These are phyloP conservation scores for Microctenopoma lineatum DNA, from an alignment of 2,797 vertebrate genomes.

Conservation along the genomic window DNA sequence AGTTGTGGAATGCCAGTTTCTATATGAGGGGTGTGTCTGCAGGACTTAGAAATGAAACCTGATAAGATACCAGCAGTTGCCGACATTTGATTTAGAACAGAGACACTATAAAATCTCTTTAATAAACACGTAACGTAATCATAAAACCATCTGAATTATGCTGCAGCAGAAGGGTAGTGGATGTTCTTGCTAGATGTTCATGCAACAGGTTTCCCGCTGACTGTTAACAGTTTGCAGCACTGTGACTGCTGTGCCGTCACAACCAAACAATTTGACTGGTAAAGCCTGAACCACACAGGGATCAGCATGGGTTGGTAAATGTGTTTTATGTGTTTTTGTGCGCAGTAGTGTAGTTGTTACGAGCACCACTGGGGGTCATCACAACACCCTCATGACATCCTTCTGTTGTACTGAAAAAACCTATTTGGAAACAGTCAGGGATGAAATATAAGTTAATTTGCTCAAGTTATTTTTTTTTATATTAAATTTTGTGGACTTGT, in stretches of 20 bases:
- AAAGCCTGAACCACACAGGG: not conserved
- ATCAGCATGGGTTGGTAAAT: not conserved
- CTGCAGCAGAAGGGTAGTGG: not conserved
- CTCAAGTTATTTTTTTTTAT: not conserved
- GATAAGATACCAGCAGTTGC: conserved; percentile 63
- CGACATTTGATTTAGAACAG: conserved; percentile 49
- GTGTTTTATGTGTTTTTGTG: not conserved
- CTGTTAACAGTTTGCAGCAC: conserved; percentile 29
- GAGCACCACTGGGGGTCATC: conserved; percentile 68
- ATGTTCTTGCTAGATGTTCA: not conserved
- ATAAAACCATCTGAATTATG: not conserved
- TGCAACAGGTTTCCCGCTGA: conserved; percentile 9
- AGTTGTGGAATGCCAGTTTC: conserved; percentile 63
- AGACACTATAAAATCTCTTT: conserved; percentile 15
- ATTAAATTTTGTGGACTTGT: not conserved
- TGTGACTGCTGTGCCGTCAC: conserved; percentile 41
- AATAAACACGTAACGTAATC: not conserved
- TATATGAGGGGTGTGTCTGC: conserved; percentile 66
- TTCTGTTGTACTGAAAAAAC: not conserved
- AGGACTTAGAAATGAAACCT: conserved; percentile 22
- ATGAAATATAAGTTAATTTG: not conserved
- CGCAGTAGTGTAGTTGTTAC: conserved; percentile 42
- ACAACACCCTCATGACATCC: conserved; percentile 24
- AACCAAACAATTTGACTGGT: conserved; percentile 3
- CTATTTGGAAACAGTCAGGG: not conserved